A percentile compares a stretch with the other conserved stretches of the same genome.
Evolutionary conservation across 2,888 invertebrate species (phyloP).

Genomic region (Gisinianus flammeolus): DNA sequence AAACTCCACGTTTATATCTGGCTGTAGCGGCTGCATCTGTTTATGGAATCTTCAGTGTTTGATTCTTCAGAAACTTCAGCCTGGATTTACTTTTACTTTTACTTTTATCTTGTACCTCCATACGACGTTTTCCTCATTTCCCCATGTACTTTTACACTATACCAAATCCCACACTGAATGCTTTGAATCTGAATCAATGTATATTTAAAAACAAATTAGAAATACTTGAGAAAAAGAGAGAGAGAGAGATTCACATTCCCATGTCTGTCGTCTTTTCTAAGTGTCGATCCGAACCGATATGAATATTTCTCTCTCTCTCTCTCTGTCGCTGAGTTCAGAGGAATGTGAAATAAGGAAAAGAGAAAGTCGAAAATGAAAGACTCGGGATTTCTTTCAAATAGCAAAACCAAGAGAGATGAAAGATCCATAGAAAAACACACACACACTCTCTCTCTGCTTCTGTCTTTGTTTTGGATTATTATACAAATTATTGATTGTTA

Average conservation of each 20-base stretch:
- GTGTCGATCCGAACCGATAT: background rate
- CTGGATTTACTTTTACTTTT: too few relatives aligned
- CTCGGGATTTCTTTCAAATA: too few relatives aligned
- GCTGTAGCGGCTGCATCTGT: background rate
- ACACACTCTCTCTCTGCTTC: background rate
- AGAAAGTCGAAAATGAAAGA: too few relatives aligned
- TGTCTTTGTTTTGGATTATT: background rate
- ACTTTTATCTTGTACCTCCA: too few relatives aligned
- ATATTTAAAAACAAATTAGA: too few relatives aligned
- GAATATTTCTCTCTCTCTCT: background rate
- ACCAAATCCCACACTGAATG: too few relatives aligned
- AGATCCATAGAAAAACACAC: background rate
- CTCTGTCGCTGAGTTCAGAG: background rate
- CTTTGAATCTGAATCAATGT: too few relatives aligned
- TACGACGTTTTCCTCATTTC: too few relatives aligned
- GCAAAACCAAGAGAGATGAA: background rate
- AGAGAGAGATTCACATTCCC: background rate
- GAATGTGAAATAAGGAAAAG: background rate
- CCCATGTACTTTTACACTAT: too few relatives aligned
- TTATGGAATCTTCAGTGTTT: background rate
- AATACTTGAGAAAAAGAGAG: too few relatives aligned
- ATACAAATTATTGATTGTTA: conserved; percentile 17
- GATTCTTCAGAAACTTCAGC: background rate
- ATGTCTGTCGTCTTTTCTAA: background rate
- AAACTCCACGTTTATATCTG: background rate